Evolutionary conservation across 2,113 vertebrate genomes (phyloP).

Genomic region (Oncorhynchus masou): DNA sequence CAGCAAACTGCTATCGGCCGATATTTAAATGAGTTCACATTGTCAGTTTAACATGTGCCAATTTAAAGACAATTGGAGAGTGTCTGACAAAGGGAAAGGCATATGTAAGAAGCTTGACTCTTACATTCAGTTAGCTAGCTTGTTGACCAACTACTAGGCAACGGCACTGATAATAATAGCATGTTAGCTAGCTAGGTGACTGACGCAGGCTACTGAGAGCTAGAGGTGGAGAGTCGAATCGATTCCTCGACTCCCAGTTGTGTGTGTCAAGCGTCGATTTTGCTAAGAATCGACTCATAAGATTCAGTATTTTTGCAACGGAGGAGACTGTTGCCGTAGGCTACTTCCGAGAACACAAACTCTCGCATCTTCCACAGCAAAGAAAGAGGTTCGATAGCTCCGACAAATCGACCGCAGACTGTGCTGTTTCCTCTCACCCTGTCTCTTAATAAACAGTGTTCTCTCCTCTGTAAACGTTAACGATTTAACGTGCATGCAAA

Average conservation of each 20-base stretch:
- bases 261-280: too few species aligned
- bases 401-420: neutral
- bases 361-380: too few species aligned
- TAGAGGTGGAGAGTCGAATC: too few species aligned
- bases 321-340: too few species aligned
- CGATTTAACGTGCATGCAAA: neutral
- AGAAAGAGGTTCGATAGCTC: neutral
- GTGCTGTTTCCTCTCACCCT: neutral
- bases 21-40: constrained; percentile 23
- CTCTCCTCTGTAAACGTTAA: neutral
- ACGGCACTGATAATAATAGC: neutral
- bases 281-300: too few species aligned
- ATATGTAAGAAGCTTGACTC: neutral
- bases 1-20: neutral
- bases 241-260: too few species aligned
- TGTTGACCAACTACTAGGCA: neutral
- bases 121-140: neutral
- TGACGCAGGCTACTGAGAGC: neutral
- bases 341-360: too few species aligned
- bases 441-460: neutral
- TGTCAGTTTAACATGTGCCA: constrained; percentile 49
- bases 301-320: too few species aligned
- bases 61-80: neutral
- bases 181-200: neutral
- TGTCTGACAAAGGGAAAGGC: neutral